Evolutionary conservation across 2,113 vertebrate species (phyloP), one percentile per base, ranked within the genome.

Genomic region (Callospermophilus lateralis): DNA sequence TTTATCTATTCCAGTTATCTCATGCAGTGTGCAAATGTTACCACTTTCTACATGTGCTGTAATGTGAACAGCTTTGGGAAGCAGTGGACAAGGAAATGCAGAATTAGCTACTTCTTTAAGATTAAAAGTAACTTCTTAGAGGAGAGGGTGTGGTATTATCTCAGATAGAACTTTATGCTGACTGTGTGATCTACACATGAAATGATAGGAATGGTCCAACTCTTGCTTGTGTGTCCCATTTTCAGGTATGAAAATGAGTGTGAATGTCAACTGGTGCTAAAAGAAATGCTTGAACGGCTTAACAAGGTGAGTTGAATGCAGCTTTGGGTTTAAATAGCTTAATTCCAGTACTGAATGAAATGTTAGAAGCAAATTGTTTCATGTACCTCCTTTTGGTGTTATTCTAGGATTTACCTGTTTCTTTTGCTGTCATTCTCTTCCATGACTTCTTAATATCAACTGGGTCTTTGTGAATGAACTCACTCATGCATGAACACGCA

Each of bases 221-320:
- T 95, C 53, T 70, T 26, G 65, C 67, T 96, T 93, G 11, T 96
- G 72, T 97, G 84, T 95, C 89, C 32, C 42, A 0, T 98, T 84
- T 98, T 45, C 98, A 99, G 99, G 97, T 99, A 99, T 73, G 99
- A 98, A 98, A 99, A 99, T n/a, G 99, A 99, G 98, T 99, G 99
- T 97, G 99, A 99, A 55, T 99, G 99, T 97, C 99, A 99, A 84
- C 98, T 99, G 92, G 98, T 98, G 89, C 98, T 99, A 0, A 99
- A 99, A 90, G 97, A 98, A 55, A 99, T 98, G 30, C 98, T 99
- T 96, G 99, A 99, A 84, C 98, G 99, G 26, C 99, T 99, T 84
- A 99, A 99, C 97, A 99, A 99, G 99, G 99, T 99, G 96, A 98
- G 98, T 48, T 45, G 67, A 77, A 11, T 2, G 42, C n/a, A 67